Conservation (phyloP, 2,888 invertebrate genomes). For the Parasteatoda lunata region DNA sequence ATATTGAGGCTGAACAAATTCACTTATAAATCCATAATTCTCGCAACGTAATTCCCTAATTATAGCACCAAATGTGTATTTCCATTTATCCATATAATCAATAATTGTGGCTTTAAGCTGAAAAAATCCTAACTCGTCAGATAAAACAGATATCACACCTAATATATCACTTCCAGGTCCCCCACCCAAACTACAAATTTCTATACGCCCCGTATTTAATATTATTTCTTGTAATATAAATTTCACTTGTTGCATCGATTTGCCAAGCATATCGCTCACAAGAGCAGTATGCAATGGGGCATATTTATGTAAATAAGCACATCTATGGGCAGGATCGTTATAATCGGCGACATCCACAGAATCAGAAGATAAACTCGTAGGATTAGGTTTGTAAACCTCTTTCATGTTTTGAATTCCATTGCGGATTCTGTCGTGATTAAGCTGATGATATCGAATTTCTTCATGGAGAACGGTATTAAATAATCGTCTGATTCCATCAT, state of each 20-base stretch:
- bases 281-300: constrained; percentile 46
- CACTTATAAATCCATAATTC: constrained; percentile 23
- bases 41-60: constrained; percentile 22
- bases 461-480: constrained; percentile 26
- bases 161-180: constrained; percentile 47
- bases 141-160: constrained; percentile 10
- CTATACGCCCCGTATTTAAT: not conserved
- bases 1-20: constrained; percentile 3
- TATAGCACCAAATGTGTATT: constrained; percentile 15
- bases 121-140: constrained; percentile 15
- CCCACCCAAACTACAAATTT: constrained; percentile 45
- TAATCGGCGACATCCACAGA: constrained; percentile 24
- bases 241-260: not conserved
- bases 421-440: constrained; percentile 7
- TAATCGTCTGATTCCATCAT: constrained; percentile 2
- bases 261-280: constrained; percentile 10
- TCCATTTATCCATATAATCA: constrained; percentile 40
- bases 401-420: constrained; percentile 34
- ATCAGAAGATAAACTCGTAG: not conserved
- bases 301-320: constrained; percentile 54
- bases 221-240: not conserved
- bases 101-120: constrained; percentile 23
- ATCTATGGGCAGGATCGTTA: constrained; percentile 34
- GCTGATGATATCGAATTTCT: not conserved
- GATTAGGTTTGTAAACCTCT: constrained; percentile 33